A percentile compares a stretch with the other conserved stretches of the same genome.
Evolutionary conservation across 1,140 invertebrate species (phyloP).

Genomic region (Rhyacophila brunnea): DNA sequence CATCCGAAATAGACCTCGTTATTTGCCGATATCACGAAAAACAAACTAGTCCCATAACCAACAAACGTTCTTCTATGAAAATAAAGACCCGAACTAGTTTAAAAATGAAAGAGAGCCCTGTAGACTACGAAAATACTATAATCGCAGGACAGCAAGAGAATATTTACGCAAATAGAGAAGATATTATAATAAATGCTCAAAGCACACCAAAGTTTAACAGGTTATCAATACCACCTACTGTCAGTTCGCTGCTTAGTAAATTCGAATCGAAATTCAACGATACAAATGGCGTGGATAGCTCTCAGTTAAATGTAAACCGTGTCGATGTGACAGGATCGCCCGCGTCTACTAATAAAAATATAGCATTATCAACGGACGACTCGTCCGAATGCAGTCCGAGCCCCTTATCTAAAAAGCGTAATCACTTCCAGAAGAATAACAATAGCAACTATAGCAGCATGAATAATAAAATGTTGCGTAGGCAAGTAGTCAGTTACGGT

Average conservation of each 20-base stretch:
- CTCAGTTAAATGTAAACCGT: background rate
- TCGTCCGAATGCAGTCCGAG: conserved; percentile 34
- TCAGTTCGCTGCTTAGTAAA: conserved; percentile 16
- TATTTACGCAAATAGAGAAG: conserved; percentile 46
- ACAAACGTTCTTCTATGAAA: conserved; percentile 42
- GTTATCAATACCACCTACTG: conserved; percentile 27
- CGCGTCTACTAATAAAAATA: conserved; percentile 22
- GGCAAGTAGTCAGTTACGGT: conserved; percentile 55
- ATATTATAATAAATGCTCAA: conserved; percentile 37
- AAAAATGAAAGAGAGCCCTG: conserved; percentile 63
- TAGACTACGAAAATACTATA: conserved; percentile 66
- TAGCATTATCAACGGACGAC: conserved; percentile 20
- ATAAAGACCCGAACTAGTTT: conserved; percentile 34
- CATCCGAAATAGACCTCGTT: conserved; percentile 73
- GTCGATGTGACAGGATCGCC: conserved; percentile 42
- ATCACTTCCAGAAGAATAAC: conserved; percentile 60
- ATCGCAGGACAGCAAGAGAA: conserved; percentile 54
- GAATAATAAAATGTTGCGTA: conserved; percentile 57
- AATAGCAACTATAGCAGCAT: conserved; percentile 58
- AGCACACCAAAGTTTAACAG: conserved; percentile 36
- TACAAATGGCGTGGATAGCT: conserved; percentile 39
- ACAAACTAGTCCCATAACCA: conserved; percentile 37
- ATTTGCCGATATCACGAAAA: conserved; percentile 55
- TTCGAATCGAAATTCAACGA: conserved; percentile 33
- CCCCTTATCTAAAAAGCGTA: conserved; percentile 44